phyloP scores from a whole-genome alignment of 2,113 vertebrate species.

The Laticauda colubrina region DNA sequence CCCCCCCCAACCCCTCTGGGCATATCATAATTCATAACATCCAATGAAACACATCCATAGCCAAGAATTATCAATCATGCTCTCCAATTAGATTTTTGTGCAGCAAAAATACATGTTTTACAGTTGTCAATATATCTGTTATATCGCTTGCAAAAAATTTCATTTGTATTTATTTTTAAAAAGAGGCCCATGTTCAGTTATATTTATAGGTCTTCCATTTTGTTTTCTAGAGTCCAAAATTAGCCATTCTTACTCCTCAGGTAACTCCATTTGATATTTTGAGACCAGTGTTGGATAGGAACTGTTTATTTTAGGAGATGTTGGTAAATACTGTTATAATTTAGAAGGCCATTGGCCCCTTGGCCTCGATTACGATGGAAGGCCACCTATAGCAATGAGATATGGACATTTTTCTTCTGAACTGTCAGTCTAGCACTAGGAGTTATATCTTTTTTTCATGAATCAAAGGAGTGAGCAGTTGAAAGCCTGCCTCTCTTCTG shows the following conservation, averaged over 20 bases:
- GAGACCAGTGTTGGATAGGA: not conserved
- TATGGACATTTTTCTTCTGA: not conserved
- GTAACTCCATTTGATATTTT: not conserved
- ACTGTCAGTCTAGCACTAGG: not conserved
- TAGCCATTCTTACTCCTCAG: no score
- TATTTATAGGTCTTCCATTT: not conserved
- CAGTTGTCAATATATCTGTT: no score
- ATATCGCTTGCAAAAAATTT: not conserved
- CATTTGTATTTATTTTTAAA: not conserved
- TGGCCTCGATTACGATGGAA: not conserved
- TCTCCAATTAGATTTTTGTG: no score
- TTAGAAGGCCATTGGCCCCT: not conserved
- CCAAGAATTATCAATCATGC: no score
- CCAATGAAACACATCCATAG: no score
- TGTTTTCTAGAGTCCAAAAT: not conserved
- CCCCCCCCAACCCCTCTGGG: no score
- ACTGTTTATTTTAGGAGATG: not conserved
- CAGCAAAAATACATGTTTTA: no score
- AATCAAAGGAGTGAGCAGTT: conserved; percentile 44
- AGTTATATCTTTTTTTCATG: not conserved
- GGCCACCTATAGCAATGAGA: not conserved
- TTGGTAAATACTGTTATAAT: not conserved
- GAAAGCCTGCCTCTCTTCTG: conserved; percentile 26
- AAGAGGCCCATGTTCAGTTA: not conserved
- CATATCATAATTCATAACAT: no score